Conservation (phyloP, 2,888 invertebrate genomes). For the Piscicola geometra region DNA sequence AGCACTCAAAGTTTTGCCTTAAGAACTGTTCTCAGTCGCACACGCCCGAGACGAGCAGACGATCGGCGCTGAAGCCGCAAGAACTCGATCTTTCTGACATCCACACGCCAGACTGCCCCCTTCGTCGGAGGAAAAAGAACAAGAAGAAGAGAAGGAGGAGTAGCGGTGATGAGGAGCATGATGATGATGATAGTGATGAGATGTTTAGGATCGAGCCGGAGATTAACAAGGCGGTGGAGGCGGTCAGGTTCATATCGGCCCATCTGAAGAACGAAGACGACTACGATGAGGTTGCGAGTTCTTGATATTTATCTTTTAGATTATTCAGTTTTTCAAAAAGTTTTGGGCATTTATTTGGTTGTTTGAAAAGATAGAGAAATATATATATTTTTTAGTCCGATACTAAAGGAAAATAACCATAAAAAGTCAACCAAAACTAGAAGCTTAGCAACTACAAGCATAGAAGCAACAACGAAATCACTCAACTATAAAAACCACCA, state of each 20-base stretch:
- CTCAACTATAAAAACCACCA: too few species aligned
- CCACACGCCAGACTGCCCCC: slow-evolving; percentile 88
- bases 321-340: too few species aligned
- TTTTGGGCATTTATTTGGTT: too few species aligned
- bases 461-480: too few species aligned
- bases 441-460: too few species aligned
- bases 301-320: background rate
- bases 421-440: too few species aligned
- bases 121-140: slow-evolving; percentile 66
- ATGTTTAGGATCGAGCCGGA: slow-evolving; percentile 70
- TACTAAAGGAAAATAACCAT: too few species aligned
- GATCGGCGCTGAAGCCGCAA: slow-evolving; percentile 33
- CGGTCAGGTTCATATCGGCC: slow-evolving; percentile 95
- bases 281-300: slow-evolving; percentile 81
- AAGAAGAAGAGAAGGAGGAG: slow-evolving; percentile 8
- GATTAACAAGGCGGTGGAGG: slow-evolving; percentile 74
- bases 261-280: slow-evolving; percentile 95
- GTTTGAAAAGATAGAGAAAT: too few species aligned
- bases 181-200: background rate
- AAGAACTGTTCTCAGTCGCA: background rate
- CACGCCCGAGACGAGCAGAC: slow-evolving; percentile 15
- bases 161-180: background rate
- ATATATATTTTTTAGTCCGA: too few species aligned
- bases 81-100: slow-evolving; percentile 59
- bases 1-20: background rate